These are phyloP conservation scores for Sarcophaga variegata DNA, from an alignment of 2,888 invertebrate species.

Conservation along the genomic window DNA sequence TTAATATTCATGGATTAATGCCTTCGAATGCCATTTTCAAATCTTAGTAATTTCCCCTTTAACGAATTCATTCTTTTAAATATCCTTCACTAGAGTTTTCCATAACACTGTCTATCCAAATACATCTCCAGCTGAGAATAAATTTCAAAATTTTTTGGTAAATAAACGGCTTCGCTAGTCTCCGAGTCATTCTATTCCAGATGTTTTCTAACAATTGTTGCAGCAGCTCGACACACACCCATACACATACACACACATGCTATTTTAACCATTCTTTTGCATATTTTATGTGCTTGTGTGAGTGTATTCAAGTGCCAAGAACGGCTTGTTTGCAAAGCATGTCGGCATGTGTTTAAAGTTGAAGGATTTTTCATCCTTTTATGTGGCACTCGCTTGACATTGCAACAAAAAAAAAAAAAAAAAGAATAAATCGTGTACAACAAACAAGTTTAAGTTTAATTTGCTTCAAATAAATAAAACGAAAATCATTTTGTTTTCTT, in stretches of 20 bases:
- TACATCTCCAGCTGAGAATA: not conserved
- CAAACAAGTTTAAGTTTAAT: slow-evolving; percentile 48
- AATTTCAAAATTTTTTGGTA: not conserved
- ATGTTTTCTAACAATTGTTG: not conserved
- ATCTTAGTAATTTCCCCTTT: no score
- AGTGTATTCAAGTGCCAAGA: not conserved
- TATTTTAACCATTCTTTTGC: not conserved
- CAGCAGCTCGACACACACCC: not conserved
- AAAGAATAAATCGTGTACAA: not conserved
- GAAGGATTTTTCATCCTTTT: slow-evolving; percentile 32
- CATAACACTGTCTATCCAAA: not conserved
- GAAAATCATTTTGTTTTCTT: no score
- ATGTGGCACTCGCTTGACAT: slow-evolving; percentile 44
- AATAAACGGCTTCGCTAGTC: not conserved
- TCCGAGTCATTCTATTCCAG: not conserved
- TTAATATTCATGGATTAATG: no score
- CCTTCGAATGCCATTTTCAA: no score
- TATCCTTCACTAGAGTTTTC: not conserved
- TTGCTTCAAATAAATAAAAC: not conserved
- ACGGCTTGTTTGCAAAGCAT: not conserved
- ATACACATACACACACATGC: not conserved
- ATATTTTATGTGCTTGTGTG: not conserved
- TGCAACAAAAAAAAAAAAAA: not conserved
- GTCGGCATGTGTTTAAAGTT: slow-evolving; percentile 17
- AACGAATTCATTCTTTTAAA: not conserved